These are phyloP conservation scores for Ormia ochracea DNA, from an alignment of 2,888 invertebrate genomes.

Conservation along the genomic window DNA sequence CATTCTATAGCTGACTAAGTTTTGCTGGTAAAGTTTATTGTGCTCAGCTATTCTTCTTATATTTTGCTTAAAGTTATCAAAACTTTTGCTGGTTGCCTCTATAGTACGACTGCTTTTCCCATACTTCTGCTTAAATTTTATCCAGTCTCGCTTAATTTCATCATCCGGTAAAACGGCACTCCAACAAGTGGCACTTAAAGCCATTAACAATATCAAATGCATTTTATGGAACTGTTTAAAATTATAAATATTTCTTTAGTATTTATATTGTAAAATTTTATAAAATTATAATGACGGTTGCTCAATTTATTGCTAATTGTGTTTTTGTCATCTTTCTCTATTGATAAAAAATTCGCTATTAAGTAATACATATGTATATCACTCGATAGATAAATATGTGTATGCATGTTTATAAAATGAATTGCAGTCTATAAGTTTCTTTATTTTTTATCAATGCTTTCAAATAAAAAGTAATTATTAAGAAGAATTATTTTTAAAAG, in stretches of 20 bases:
- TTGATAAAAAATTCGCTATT: slow-evolving; percentile 7
- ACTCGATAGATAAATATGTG: too few species aligned
- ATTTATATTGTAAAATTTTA: slow-evolving; percentile 6
- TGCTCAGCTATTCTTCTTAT: slow-evolving; percentile 89
- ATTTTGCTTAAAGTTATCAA: slow-evolving; percentile 94
- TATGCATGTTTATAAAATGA: too few species aligned
- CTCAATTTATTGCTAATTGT: background rate
- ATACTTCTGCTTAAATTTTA: slow-evolving; percentile 14
- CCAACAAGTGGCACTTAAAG: background rate
- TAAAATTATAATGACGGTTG: background rate
- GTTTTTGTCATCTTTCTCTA: background rate
- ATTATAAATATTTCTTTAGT: background rate
- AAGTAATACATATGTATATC: too few species aligned
- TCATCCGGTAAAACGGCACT: background rate
- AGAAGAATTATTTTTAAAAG: too few species aligned
- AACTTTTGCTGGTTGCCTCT: slow-evolving; percentile 76
- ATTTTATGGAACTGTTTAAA: slow-evolving; percentile 22
- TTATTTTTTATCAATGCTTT: too few species aligned
- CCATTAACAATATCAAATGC: slow-evolving; percentile 1
- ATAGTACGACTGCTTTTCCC: background rate
- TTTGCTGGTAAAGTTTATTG: slow-evolving; percentile 83
- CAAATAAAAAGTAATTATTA: too few species aligned
- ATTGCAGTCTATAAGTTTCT: too few species aligned
- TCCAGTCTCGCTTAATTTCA: background rate
- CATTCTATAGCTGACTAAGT: slow-evolving; percentile 17